Evolutionary conservation across 2,888 invertebrate genomes (phyloP), one percentile per base, ranked within the genome.

Genomic region (Galerucella pusilla): DNA sequence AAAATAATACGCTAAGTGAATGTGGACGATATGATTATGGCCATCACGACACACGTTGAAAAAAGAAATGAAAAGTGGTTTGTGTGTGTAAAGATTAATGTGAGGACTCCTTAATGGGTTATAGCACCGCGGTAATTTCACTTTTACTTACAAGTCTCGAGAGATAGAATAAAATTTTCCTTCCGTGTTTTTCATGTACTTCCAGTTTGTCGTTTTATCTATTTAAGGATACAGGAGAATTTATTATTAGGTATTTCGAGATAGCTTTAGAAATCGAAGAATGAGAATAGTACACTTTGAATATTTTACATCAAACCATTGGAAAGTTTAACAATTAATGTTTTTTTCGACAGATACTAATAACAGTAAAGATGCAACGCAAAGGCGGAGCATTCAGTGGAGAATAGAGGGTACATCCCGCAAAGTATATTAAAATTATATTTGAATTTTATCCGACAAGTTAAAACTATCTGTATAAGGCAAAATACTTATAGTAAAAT

Each of bases 21-120:
- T 80, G 75, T 77, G 76, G 76, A 78, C 68, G 67, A 74, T 73
- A 74, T 80, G 77, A 78, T 80, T 71, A 74, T 66, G 73, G 73
- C 66, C n/a, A 42, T 65, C 74, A 74, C 61, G 74, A 71, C 54
- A 71, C 74, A 63, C 60, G 45, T 16, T 57, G 10, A 16, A 57
- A 16, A 49, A 60, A n/a, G 59, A 54, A 60, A 35, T 49, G n/a
- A 16, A 59, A 61, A 61, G 60, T 28, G 60, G 25, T n/a, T 35
- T 61, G 59, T 59, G 35, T 35, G 35, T 35, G 35, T 35, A 61
- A 4, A 59, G 59, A 59, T 46, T 65, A 46, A 46, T 65, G 20
- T 65, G 12, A 63, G 42, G 68, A 68, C 45, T 35, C 9, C 57
- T 35, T 68, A 68, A 68, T 59, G 59, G 14, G 20, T 54, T 68